Conservation (phyloP, 2,797 vertebrate species). For the Sardinella longiceps region DNA sequence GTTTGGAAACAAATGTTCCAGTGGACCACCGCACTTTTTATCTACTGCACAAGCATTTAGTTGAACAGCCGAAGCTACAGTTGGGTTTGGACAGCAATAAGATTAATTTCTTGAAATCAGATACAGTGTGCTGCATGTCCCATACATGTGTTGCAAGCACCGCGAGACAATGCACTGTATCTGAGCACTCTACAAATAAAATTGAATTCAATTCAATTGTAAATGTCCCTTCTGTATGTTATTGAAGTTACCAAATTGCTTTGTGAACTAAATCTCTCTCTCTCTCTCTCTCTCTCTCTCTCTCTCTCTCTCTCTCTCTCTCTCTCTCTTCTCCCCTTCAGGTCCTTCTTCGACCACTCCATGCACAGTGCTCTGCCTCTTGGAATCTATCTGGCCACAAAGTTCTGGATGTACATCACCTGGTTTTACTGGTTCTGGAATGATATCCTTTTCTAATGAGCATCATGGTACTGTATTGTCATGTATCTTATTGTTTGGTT, state of each 20-base stretch:
- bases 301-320: conserved; percentile 11
- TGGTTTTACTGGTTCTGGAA: conserved; percentile 99
- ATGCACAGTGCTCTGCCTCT: conserved; percentile 98
- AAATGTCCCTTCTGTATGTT: no score
- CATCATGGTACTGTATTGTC: background rate
- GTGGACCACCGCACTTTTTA: no score
- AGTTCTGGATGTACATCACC: conserved; percentile 99
- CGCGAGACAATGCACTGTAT: no score
- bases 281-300: background rate
- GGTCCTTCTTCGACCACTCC: conserved; percentile 99
- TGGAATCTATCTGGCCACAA: conserved; percentile 98
- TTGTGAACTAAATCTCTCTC: background rate
- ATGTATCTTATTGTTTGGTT: background rate
- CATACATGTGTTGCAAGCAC: no score
- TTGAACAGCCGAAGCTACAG: no score
- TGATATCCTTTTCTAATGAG: conserved; percentile 87
- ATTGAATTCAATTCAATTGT: no score
- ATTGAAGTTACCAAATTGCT: no score
- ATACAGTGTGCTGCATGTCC: background rate
- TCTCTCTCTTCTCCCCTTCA: conserved; percentile 60
- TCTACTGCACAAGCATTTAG: background rate
- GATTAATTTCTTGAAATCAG: background rate
- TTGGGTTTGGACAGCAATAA: background rate
- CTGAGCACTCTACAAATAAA: no score
- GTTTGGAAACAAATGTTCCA: background rate